Evolutionary conservation across 1,140 invertebrate species (phyloP), one percentile per base, ranked within the genome.

Genomic region (Zeugodacus cucurbitae): DNA sequence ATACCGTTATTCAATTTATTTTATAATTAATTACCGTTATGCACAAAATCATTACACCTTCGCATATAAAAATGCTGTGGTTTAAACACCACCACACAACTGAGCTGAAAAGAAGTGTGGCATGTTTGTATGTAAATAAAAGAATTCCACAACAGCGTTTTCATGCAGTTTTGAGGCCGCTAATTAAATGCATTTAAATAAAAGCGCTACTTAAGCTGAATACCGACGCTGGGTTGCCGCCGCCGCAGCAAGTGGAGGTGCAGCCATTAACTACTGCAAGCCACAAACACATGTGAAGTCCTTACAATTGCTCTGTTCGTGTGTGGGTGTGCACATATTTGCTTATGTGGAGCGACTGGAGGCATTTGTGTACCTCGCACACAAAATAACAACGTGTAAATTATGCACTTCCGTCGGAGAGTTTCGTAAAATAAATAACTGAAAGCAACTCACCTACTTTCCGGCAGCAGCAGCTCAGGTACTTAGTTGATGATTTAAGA

Each of bases 101-200:
- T 22, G 37, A 22, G 41, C 74, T 26, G 10, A 48, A 44, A 82
- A 54, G 74, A 48, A 29, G n/a, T 48, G 74, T 82, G 74, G 41
- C 3, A 41, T 20, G 37, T 37, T 3, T 48, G 22, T 41, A 74
- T 82, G 41, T 62, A 37, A 74, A 74, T 34, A 74, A 78, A 7
- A 32, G n/a, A 82, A 82, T 34, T 14, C 74, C 34, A 29, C 74
- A 82, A 41, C 74, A 54, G 74, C 41, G 26, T 82, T 82, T 82
- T 54, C n/a, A 82, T 48, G 41, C 41, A 44, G 20, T 82, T 82
- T 82, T 82, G 74, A 82, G 41, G 7, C 74, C 41, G 74, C 74
- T 82, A 82, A 82, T 82, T 82, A 82, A 82, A 82, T 82, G 74
- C n/a, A 54, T 82, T 82, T 48, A 48, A 82, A 82, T 82, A 48